Evolutionary conservation across 2,888 invertebrate species (phyloP), one percentile per base, ranked within the genome.

Genomic region (Nemotelus pantherinus): DNA sequence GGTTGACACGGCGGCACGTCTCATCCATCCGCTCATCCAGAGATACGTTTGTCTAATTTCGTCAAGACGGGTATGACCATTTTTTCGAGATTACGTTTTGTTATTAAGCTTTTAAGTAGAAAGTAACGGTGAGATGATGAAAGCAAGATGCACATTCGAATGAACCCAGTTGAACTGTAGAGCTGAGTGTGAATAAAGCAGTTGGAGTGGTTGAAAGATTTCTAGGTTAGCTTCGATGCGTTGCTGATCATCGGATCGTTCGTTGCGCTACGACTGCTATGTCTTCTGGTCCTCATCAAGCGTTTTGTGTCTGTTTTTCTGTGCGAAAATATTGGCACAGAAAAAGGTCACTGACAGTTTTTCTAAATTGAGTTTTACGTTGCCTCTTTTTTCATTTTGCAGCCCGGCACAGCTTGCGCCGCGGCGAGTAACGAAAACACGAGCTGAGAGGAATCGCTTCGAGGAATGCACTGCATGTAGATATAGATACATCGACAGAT

Each of bases 341-440:
- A 74, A 63, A 74, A 74, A 74, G 63, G 74, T 74, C 74, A 74
- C 74, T 63, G 74, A 60, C 74, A 74, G 60, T 63, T 74, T 74
- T 60, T 70, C 70, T 70, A 70, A 70, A 70, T 70, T 70, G 43
- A 70, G 70, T 70, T 70, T 70, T 70, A 70, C 53, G 53, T 53
- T 70, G 70, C 43, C 25, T 67, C 50, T 67, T 64, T 64, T 67
- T 47, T 67, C 25, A 4, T 57, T 57, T 57, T 57, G 5, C 57
- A n/a, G 10, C 25, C 25, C 25, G 25, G 10, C 5, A 4, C 43
- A 43, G 39, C 43, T 41, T 39, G 41, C 7, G 53, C 55, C 55
- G 55, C 70, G 70, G 55, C 70, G 55, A 70, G 43, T 41, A 70
- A 47, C 70, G 55, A 70, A 70, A 68, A 68, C 39, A 9, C 68